Base-by-base conservation (phyloP, 2,113 vertebrate genomes). In the Pheucticus melanocephalus region DNA sequence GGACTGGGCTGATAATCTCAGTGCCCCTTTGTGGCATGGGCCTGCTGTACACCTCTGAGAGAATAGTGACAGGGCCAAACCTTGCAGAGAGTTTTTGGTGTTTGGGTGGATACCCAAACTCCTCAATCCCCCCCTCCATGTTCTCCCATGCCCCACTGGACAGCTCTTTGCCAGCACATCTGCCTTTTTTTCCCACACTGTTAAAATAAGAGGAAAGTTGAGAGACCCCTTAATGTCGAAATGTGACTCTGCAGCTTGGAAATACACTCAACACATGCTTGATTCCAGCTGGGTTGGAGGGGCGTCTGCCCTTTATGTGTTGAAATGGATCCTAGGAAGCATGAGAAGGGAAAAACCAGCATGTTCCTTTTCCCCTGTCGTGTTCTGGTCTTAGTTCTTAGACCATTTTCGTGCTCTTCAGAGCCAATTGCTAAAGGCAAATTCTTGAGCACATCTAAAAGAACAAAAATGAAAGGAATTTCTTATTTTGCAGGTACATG, bases 21-120 rank as follows among this genome's bases (percentile, higher is more conserved):
- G 37, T 33, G 23, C 3, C 12, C 22, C 12, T 75, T 73, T 73
- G 40, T 11, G 37, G 12, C 0, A 0, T 3, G 3, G 39, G 14
- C 39, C 7, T 89, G 33, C 20, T 1, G 0, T 24, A 9, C 15
- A 57, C 12, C 24, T 80, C 56, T 39, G 30, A 48, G 40, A 54
- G 30, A 69, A 51, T 1, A 48, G 44, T 42, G 44, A n/a, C 15
- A 47, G 50, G 54, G 35, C 11, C 27, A 68, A 23, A 61, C 10
- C 31, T 44, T 70, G 47, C 28, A 65, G 61, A 33, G 17, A 64
- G n/a, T 18, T 91, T 79, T 69, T 53, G 21, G 14, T n/a, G 27
- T 66, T 66, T 54, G 42, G 12, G 35, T 35, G 33, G 42, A 40
- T 16, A 47, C 30, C 30, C 23, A n/a, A 61, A 22, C 66, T 60